Conservation (phyloP, 2,113 vertebrate genomes). For the Cinclus cinclus region DNA sequence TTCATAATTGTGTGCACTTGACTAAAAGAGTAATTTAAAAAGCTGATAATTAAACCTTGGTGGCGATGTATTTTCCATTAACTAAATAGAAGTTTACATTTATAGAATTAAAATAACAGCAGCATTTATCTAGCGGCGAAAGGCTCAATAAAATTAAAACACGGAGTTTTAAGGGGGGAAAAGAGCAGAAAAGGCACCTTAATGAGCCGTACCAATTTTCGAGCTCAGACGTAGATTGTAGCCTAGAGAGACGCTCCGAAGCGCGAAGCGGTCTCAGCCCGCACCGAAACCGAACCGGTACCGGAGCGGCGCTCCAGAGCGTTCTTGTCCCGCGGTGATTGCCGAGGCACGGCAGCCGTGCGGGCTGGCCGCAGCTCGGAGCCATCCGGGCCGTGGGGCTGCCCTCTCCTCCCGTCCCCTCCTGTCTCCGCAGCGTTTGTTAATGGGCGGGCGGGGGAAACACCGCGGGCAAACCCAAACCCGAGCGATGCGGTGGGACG, state of each 20-base stretch:
- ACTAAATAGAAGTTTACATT: constrained; percentile 69
- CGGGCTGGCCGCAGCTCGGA: background rate
- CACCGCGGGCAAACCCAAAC: background rate
- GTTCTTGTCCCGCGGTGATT: rapidly evolving
- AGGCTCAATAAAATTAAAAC: constrained; percentile 51
- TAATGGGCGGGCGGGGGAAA: background rate
- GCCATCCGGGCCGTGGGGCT: rapidly evolving
- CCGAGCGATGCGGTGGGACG: background rate
- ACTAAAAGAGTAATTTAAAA: constrained; percentile 45
- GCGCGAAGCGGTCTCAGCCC: rapidly evolving
- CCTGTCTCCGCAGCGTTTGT: background rate
- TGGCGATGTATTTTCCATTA: constrained; percentile 56
- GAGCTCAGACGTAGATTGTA: background rate
- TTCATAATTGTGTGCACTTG: constrained; percentile 52
- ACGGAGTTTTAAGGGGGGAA: background rate
- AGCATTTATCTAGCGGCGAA: background rate
- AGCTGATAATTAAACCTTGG: constrained; percentile 56
- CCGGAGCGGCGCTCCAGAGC: background rate
- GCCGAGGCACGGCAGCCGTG: background rate
- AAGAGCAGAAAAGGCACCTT: background rate
- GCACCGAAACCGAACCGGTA: background rate
- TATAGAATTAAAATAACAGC: constrained; percentile 56
- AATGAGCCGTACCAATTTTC: background rate
- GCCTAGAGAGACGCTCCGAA: background rate
- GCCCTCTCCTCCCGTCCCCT: background rate